Evolutionary conservation across 2,113 vertebrate genomes (phyloP), one percentile per base, ranked within the genome.

Genomic region (Callopanchax toddi): DNA sequence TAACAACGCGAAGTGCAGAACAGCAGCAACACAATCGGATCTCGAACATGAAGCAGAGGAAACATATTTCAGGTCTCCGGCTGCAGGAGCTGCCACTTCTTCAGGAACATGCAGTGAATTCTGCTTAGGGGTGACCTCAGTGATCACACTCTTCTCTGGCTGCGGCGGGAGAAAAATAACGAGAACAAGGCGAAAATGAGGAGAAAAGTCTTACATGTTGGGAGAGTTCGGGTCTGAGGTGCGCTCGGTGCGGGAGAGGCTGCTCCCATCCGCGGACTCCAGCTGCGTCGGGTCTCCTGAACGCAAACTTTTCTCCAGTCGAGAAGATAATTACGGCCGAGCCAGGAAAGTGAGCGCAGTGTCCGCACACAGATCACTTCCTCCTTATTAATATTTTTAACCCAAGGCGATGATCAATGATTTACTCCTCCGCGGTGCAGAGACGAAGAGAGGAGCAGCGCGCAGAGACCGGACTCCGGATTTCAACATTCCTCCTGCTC

Each of bases 221-320:
- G 36, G 26, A 71, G 79, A 70, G 1, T 52, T 71, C 55, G 53
- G 75, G 65, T 70, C 69, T 21, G 64, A 70, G 64, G 71, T 68
- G 82, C 68, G 68, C 74, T 81, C 54, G 39, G 17, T 64, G 46
- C 16, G 6, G 55, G 40, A 13, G 61, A 37, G 53, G n/a, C 43
- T 51, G 25, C 74, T 82, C 40, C 83, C 88, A 89, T 88, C 78
- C 37, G 82, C 71, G 26, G 76, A 63, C 76, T 82, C 85, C 79
- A 79, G 76, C 70, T 75, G 75, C 34, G 75, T 39, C 48, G n/a
- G 37, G 37, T 59, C n/a, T n/a, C 59, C 57, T 26, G 23, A 23
- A 40, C 44, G 71, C 74, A 90, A 90, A 90, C 85, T 90, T 90
- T 90, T 87, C 74, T 62, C 2, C 66, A 58, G 60, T 37, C 54